Base-by-base conservation (phyloP, 2,113 vertebrate genomes). In the Onychostoma macrolepis region DNA sequence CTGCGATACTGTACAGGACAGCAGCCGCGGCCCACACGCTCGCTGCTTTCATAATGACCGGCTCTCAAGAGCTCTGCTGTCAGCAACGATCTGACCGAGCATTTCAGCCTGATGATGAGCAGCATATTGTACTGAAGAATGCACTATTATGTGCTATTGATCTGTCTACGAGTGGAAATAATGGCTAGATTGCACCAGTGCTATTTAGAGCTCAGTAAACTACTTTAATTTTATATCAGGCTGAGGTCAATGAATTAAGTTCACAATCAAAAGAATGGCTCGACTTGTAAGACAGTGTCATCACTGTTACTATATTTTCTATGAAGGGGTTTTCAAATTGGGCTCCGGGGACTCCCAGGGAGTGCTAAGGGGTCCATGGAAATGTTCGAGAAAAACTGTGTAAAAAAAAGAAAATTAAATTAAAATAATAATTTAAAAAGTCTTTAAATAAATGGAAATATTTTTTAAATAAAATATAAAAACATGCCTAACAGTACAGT, bases 21-120 rank as follows among this genome's bases (percentile, higher is more conserved):
- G 77, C 78, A 79, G 69, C 85, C 43, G 84, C 90, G 90, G 90
- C 89, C 90, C 92, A 88, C 91, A 91, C 89, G 80, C 80, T 83
- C 45, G 80, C 86, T 76, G 89, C 90, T 92, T 92, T 93, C 88
- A 83, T 71, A 71, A 84, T 53, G 30, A 84, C 43, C 67, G 61
- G 61, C 80, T 50, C 80, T 67, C 61, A 21, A 24, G n/a, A 67
- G 43, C 65, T 50, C 65, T 71, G 33, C 48, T 58, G 63, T 50
- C 63, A 67, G 41, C 43, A 24, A 17, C 4, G 26, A 50, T 15
- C 63, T 33, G 5, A 50, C 63, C 30, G 80, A 50, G 17, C 43
- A 50, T 33, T 50, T 83, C 43, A 71, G 43, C 41, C 26, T 65
- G 13, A 65, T 43, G 7, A 58, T 24, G 24, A 28, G 41, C 6